Evolutionary conservation across 2,888 invertebrate genomes (phyloP), one percentile per base, ranked within the genome.

Genomic region (Leucozona laternaria): DNA sequence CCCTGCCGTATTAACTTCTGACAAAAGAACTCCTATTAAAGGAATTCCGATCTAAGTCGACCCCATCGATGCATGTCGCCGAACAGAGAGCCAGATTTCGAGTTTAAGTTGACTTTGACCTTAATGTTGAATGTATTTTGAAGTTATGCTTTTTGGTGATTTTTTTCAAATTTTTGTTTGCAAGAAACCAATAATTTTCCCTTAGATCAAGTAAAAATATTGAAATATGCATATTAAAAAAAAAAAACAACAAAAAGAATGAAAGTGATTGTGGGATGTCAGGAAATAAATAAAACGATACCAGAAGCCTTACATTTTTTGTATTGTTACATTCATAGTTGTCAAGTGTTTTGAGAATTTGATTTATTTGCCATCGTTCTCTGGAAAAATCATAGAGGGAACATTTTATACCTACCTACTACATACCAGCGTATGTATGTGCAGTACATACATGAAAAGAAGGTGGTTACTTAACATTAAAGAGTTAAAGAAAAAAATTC

Each of bases 331-430:
- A 79, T 83, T 78, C 25, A 25, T 83, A 79, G 82, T 73, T 78
- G 78, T 79, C 83, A 79, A 83, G 75, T 79, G 83, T 83, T 83
- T 83, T 70, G 45, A 62, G 40, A 73, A 83, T 83, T 79, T 83
- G 83, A 83, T 83, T 83, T 83, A 79, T 83, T 79, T 68, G 45
- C 15, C 31, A 43, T 70, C 60, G 50, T 58, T 58, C 34, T 37
- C 1, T 20, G 5, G 58, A 37, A 58, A 37, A 34, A 37, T 58
- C 20, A 58, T 22, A 20, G 6, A 31, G 17, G 10, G 7, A 37
- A 58, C 6, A 20, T 58, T 37, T n/a, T 20, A 11, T 57, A 31
- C 3, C 8, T 6, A 43, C 2, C 3, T 4, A n/a, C n/a, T n/a
- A n/a, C n/a, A n/a, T n/a, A n/a, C n/a, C n/a, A n/a, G n/a, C n/a